phyloP scores from a whole-genome alignment of 1,140 invertebrate genomes.

The Acyrthosiphon pisum region DNA sequence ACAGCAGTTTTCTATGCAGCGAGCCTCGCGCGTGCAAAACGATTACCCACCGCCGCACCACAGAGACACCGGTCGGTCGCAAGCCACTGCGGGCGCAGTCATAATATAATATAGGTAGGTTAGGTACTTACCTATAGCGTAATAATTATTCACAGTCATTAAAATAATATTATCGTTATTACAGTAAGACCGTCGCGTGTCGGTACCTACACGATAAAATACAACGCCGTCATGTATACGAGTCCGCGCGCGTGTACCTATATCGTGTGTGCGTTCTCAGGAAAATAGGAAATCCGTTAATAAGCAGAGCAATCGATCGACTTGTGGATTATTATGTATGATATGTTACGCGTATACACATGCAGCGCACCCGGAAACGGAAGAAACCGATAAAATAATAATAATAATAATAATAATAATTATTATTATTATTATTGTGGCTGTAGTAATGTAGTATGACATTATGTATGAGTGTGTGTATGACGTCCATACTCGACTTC shows the following conservation, averaged over 20 bases:
- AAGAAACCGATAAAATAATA: background rate
- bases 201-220: background rate
- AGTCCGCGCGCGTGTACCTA: background rate
- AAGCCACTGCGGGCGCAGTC: background rate
- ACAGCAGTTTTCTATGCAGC: background rate
- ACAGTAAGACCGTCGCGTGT: background rate
- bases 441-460: background rate
- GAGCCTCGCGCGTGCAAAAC: background rate
- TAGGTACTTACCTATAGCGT: background rate
- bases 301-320: background rate
- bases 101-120: background rate
- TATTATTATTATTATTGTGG: background rate
- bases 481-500: background rate
- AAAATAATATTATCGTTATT: conserved; percentile 11
- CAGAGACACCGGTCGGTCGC: background rate
- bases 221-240: background rate
- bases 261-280: background rate
- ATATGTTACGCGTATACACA: background rate
- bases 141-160: conserved; percentile 12
- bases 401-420: background rate
- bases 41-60: background rate
- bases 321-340: background rate
- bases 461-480: background rate
- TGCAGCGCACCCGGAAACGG: background rate
- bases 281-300: background rate